These are phyloP conservation scores for Tetragnatha versicolor DNA, from an alignment of 1,140 invertebrate genomes.

Conservation along the genomic window DNA sequence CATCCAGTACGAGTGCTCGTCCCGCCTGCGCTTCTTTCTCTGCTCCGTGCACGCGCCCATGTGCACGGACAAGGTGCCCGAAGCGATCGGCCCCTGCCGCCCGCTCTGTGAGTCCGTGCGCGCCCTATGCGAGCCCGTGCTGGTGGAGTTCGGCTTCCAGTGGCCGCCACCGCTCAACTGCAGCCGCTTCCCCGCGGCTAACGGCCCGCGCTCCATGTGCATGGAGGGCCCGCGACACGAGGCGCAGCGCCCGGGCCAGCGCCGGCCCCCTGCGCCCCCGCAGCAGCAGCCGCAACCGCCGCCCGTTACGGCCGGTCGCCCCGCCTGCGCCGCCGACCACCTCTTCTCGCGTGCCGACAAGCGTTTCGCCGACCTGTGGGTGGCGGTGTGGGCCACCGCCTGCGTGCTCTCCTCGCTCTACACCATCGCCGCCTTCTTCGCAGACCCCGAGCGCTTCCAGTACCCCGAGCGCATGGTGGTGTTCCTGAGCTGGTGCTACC, in stretches of 20 bases:
- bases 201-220: constrained; percentile 82
- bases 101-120: constrained; percentile 87
- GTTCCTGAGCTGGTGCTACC: constrained; percentile 68
- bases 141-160: constrained; percentile 86
- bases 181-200: constrained; percentile 83
- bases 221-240: constrained; percentile 80
- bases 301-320: background rate
- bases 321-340: constrained; percentile 62
- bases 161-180: constrained; percentile 94
- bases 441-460: constrained; percentile 63
- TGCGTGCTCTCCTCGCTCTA: constrained; percentile 69
- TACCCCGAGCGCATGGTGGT: constrained; percentile 70
- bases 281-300: background rate
- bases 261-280: background rate
- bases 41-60: constrained; percentile 96
- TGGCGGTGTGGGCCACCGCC: constrained; percentile 67
- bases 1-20: constrained; percentile 91
- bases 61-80: constrained; percentile 92
- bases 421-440: constrained; percentile 68
- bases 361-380: constrained; percentile 65
- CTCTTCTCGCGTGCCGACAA: constrained; percentile 64
- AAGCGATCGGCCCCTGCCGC: constrained; percentile 91
- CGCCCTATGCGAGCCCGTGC: constrained; percentile 81
- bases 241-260: constrained; percentile 13
- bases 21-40: constrained; percentile 87